These are phyloP conservation scores for Agrochola circellaris DNA, from an alignment of 2,888 invertebrate genomes.

Conservation along the genomic window DNA sequence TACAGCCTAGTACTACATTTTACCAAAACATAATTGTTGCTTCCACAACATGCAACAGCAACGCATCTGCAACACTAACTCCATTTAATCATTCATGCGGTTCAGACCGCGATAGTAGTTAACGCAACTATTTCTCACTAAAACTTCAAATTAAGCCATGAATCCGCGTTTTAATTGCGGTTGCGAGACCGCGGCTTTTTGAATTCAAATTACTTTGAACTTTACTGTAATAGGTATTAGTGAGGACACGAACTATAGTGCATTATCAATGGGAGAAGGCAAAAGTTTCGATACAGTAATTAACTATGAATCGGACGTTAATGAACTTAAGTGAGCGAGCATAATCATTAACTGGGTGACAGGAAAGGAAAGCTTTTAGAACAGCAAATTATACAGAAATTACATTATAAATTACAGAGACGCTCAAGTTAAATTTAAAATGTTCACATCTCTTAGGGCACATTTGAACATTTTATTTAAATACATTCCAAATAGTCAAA, in stretches of 20 bases:
- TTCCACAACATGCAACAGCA: not conserved
- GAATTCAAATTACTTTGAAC: slow-evolving; percentile 50
- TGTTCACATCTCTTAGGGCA: not conserved
- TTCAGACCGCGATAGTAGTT: slow-evolving; percentile 41
- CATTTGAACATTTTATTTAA: too few relatives aligned
- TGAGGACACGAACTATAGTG: not conserved
- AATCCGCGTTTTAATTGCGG: slow-evolving; percentile 56
- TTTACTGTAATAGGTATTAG: slow-evolving; percentile 33
- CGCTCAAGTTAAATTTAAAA: not conserved
- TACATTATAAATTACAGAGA: too few relatives aligned
- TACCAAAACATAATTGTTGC: not conserved
- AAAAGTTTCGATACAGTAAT: not conserved
- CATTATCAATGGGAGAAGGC: not conserved
- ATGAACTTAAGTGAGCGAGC: not conserved
- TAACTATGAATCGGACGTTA: not conserved
- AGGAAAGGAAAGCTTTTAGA: not conserved
- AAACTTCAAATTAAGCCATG: slow-evolving; percentile 50
- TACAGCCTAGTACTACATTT: not conserved
- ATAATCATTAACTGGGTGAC: not conserved
- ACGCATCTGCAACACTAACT: slow-evolving; percentile 24
- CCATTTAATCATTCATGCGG: slow-evolving; percentile 19
- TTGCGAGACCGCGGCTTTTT: slow-evolving; percentile 36
- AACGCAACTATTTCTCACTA: slow-evolving; percentile 42
- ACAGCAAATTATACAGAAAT: not conserved
- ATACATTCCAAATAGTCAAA: not conserved